A percentile compares a stretch with the other conserved stretches of the same genome.
Evolutionary conservation across 1,140 invertebrate species (phyloP).

Genomic region (Heterodera schachtii): DNA sequence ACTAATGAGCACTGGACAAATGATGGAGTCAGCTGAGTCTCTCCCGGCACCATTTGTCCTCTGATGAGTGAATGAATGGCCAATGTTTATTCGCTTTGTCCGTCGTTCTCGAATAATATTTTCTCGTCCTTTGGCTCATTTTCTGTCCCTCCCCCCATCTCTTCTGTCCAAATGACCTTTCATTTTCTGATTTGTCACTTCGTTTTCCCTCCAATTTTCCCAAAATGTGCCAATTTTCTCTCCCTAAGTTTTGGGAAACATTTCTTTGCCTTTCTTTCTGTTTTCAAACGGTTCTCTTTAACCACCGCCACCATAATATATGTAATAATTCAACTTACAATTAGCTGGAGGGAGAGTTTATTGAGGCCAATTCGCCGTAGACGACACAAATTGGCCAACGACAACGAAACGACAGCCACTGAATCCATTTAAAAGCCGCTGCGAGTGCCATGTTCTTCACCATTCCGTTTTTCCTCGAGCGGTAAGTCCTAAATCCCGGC

Average conservation of each 20-base stretch:
- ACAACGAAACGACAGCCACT: neutral
- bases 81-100: no score
- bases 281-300: no score
- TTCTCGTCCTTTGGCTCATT: no score
- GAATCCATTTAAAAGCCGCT: neutral
- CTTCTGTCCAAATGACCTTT: no score
- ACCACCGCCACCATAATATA: neutral
- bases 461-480: constrained; percentile 19
- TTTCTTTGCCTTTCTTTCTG: no score
- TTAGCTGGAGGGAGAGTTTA: neutral
- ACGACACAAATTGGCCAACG: neutral
- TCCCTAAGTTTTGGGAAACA: neutral
- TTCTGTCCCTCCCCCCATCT: no score
- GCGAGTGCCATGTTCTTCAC: constrained; percentile 21
- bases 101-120: no score
- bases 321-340: neutral
- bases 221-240: neutral
- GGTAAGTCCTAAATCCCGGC: constrained; percentile 11
- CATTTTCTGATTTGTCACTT: no score
- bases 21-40: no score
- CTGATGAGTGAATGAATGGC: no score
- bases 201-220: neutral
- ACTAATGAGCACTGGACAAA: no score
- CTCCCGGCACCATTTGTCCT: no score
- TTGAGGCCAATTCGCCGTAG: constrained; percentile 12